Percentiles rank a stretch among this genome's conserved stretches.
These are phyloP conservation scores for Phalacrocorax carbo DNA, from an alignment of 2,113 vertebrate genomes.

Conservation along the genomic window DNA sequence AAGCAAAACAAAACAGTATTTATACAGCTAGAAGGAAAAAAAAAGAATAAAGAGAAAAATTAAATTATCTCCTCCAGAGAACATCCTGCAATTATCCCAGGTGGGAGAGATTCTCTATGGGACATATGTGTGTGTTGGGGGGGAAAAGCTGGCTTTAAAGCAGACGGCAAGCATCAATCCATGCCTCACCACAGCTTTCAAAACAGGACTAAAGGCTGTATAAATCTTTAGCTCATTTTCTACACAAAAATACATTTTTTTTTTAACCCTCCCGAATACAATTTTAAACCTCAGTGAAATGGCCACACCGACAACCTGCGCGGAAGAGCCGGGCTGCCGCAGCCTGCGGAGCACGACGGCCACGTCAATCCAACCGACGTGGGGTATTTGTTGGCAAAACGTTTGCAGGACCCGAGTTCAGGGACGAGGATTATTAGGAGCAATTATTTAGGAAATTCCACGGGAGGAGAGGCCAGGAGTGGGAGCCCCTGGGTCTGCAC, in stretches of 20 bases:
- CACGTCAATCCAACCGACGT: not conserved
- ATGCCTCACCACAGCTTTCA: not conserved
- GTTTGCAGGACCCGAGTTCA: rapidly evolving
- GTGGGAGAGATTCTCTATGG: not conserved
- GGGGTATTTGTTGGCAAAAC: rapidly evolving
- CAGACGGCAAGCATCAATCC: not conserved
- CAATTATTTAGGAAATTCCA: not conserved
- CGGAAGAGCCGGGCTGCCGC: not conserved
- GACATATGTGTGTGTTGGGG: not conserved
- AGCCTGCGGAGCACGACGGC: rapidly evolving
- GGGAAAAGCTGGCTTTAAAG: not conserved
- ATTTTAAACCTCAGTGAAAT: rapidly evolving
- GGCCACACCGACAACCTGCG: not conserved
- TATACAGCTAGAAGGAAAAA: not conserved
- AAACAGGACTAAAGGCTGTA: rapidly evolving
- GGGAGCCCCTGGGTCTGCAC: not conserved
- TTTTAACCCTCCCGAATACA: not conserved
- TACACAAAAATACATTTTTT: not conserved
- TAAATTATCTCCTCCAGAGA: not conserved
- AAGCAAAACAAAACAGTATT: not conserved
- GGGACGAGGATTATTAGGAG: not conserved
- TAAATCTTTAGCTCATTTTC: not conserved
- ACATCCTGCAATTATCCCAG: not conserved
- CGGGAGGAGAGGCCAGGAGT: not conserved
- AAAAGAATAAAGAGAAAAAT: not conserved